Base-by-base conservation (phyloP, 2,888 invertebrate genomes). In the Macrophya alboannulata region DNA sequence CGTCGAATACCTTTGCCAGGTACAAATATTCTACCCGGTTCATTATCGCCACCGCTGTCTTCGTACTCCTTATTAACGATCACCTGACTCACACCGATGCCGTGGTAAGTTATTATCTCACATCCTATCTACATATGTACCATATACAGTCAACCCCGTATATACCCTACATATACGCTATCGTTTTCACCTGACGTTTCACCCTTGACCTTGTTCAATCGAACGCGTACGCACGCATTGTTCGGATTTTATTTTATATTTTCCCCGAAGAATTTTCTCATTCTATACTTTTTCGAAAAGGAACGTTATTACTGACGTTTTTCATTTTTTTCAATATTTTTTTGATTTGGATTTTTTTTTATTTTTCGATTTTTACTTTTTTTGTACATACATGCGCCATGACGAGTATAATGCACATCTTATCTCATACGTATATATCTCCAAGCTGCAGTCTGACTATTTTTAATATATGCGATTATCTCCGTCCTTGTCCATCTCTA, bases 201-300 rank as follows among this genome's bases (percentile, higher is more conserved):
- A 76, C 76, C 76, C 76, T 51, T 76, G 76, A 76, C 76, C 76
- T 76, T 31, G 45, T n/a, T 48, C 76, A 76, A 43, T 72, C n/a
- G 9, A 4, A 0, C 72, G 2, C 25, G 12, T 4, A 62, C 17
- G 10, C 40, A 37, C 25, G 15, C 10, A 21, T n/a, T 3, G 5
- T 9, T n/a, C n/a, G n/a, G n/a, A n/a, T n/a, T n/a, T n/a, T n/a
- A n/a, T n/a, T n/a, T n/a, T n/a, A n/a, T n/a, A n/a, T n/a, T n/a
- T 68, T 40, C n/a, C 4, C 55, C n/a, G 17, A 2, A n/a, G n/a
- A n/a, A 55, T 51, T 55, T 55, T n/a, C n/a, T n/a, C n/a, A n/a
- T n/a, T n/a, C 8, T n/a, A n/a, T 31, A 31, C 31, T 31, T 31
- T 31, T 31, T 31, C 31, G 31, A 31, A 31, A 31, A 2, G 3